phyloP scores from a whole-genome alignment of 1,140 invertebrate genomes.

The Papilio dardanus region DNA sequence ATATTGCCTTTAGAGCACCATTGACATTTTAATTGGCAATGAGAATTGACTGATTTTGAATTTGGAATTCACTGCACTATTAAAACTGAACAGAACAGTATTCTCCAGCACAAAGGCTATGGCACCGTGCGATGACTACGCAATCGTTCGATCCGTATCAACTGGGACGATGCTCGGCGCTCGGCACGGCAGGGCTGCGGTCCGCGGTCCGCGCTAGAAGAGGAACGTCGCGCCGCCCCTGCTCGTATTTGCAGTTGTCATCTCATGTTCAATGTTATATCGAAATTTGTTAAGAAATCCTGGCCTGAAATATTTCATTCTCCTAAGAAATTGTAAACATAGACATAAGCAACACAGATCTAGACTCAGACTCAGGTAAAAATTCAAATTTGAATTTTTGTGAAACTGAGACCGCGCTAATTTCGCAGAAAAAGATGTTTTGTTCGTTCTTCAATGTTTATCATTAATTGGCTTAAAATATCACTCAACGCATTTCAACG shows the following conservation, averaged over 20 bases:
- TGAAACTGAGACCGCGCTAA: conserved; percentile 61
- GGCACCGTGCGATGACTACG: conserved; percentile 66
- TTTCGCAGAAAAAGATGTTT: conserved; percentile 62
- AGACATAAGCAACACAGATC: conserved; percentile 3
- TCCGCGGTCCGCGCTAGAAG: conserved; percentile 64
- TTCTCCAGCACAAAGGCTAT: conserved; percentile 48
- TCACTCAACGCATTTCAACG: neutral
- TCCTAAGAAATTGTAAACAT: conserved; percentile 12
- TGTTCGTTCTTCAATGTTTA: conserved; percentile 42
- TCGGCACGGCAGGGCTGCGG: conserved; percentile 54
- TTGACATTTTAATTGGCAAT: conserved; percentile 25
- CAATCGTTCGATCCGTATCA: conserved; percentile 75
- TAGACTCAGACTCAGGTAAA: conserved; percentile 32
- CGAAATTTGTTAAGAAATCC: neutral
- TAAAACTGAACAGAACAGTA: conserved; percentile 42
- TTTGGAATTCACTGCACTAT: conserved; percentile 7
- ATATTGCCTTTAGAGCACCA: conserved; percentile 38
- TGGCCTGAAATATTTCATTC: neutral
- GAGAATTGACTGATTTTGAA: conserved; percentile 13
- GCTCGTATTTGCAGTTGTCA: conserved; percentile 44
- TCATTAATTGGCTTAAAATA: neutral
- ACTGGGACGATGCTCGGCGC: conserved; percentile 68
- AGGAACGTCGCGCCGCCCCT: conserved; percentile 60
- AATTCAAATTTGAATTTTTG: conserved; percentile 68
- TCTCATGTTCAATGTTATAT: conserved; percentile 5